A percentile compares a stretch with the other conserved stretches of the same genome.
Conservation (phyloP, 1,140 invertebrate species). For the Ostrea denselamellosa region DNA sequence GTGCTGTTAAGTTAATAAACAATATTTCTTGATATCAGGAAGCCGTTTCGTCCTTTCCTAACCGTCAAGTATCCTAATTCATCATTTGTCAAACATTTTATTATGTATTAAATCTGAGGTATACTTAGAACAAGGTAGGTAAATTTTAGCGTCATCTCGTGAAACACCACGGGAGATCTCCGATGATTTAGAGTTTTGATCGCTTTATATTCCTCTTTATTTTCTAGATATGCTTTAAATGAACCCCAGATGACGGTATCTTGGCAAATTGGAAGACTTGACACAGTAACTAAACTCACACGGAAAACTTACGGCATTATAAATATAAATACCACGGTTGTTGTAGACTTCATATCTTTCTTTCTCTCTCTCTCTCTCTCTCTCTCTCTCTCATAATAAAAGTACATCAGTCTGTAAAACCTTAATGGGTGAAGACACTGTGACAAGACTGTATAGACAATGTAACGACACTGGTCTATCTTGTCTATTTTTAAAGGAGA, state of each 20-base stretch:
- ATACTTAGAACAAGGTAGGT: slow-evolving; percentile 33
- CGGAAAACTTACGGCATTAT: no score
- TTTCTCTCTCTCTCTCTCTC: neutral
- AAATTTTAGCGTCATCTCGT: slow-evolving; percentile 24
- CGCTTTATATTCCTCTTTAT: slow-evolving; percentile 3
- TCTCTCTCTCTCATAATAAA: neutral
- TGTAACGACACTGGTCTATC: neutral
- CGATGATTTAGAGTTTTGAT: neutral
- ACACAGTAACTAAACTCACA: no score
- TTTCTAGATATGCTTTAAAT: neutral
- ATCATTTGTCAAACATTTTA: slow-evolving; percentile 34
- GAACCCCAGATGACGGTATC: neutral
- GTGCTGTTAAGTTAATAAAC: slow-evolving; percentile 23
- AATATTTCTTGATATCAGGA: slow-evolving; percentile 11
- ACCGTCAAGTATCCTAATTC: slow-evolving; percentile 20
- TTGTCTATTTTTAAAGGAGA: slow-evolving; percentile 9
- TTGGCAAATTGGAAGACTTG: neutral
- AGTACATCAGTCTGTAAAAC: neutral
- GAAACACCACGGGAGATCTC: slow-evolving; percentile 12
- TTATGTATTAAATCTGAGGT: slow-evolving; percentile 24
- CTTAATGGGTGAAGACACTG: neutral
- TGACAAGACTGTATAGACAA: no score
- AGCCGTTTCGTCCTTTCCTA: neutral
- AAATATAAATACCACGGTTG: neutral
- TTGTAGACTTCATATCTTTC: neutral